Base-by-base conservation (phyloP, 2,113 vertebrate species). In the Pangasianodon hypophthalmus region DNA sequence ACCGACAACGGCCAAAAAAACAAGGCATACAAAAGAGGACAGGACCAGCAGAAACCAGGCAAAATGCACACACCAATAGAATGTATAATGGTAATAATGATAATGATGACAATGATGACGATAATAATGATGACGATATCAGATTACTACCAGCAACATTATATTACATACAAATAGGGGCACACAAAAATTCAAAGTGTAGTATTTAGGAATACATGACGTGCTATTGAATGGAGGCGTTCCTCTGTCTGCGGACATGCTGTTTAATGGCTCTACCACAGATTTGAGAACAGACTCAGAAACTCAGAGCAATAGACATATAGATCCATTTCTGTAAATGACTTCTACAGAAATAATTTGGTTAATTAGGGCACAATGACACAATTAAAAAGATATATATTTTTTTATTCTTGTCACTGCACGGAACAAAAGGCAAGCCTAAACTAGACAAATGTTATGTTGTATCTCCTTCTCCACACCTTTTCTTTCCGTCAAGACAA, bases 351-450 rank as follows among this genome's bases (percentile, higher is more conserved):
- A 37, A 73, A 14, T 41, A 5, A 86, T 52, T 75, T n/a, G 37
- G 16, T 46, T 54, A 32, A 87, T n/a, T 37, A 85, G 44, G 67
- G 44, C 77, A 83, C 77, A 75, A 37, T 67, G 87, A 67, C 46
- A 2, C 46, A 83, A 73, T 64, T 48, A 80, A 83, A 32, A 18
- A 21, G 21, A 75, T 46, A 37, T 37, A 37, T 37, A 37, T 37
- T 37, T 77, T 46, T 32, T 26, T 48, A 48, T 79, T 80, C 1
- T 29, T 16, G 11, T n/a, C 24, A 50, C 11, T 80, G 4, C 48
- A 50, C 10, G 37, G 84, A 84, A 90, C 81, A 85, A 85, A 87
- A 58, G 58, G 80, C 85, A 90, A 84, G 71, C 69, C 85, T 90
- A 83, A 92, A 92, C 87, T 83, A 84, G 84, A 79, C 58, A 75